Evolutionary conservation across 2,888 invertebrate species (phyloP).

Genomic region (Limnephilus lunatus): DNA sequence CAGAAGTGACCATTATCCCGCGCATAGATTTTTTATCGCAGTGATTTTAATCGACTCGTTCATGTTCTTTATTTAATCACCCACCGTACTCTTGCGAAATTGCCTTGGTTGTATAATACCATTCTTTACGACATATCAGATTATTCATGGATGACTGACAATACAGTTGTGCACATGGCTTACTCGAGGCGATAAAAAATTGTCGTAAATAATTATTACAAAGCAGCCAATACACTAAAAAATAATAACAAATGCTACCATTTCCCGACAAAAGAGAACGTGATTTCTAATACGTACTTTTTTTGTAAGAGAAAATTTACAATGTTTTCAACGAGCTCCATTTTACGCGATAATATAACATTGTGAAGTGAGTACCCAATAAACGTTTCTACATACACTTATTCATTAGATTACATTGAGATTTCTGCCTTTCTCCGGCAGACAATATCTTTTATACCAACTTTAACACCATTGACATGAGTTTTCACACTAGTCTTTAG

Average conservation of each 20-base stretch:
- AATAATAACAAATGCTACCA: not conserved
- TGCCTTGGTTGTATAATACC: conserved; percentile 17
- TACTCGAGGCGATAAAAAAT: not conserved
- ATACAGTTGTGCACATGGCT: conserved; percentile 10
- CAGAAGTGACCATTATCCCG: not conserved
- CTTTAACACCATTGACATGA: not conserved
- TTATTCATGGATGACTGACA: conserved; percentile 46
- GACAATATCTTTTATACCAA: not conserved
- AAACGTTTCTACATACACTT: not conserved
- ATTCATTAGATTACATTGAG: not conserved
- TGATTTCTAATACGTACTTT: not conserved
- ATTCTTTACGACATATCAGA: conserved; percentile 47
- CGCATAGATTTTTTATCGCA: not conserved
- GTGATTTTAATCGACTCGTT: not conserved
- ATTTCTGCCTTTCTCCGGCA: not conserved
- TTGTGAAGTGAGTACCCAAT: not conserved
- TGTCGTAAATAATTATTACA: not conserved
- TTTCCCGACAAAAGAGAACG: not conserved
- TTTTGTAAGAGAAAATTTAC: not conserved
- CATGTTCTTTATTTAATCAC: not conserved
- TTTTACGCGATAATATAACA: not conserved
- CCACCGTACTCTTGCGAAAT: not conserved
- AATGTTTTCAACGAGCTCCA: not conserved
- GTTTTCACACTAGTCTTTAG: not conserved
- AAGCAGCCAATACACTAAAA: not conserved